phyloP scores from a whole-genome alignment of 2,113 vertebrate species.

The Channa maculata region DNA sequence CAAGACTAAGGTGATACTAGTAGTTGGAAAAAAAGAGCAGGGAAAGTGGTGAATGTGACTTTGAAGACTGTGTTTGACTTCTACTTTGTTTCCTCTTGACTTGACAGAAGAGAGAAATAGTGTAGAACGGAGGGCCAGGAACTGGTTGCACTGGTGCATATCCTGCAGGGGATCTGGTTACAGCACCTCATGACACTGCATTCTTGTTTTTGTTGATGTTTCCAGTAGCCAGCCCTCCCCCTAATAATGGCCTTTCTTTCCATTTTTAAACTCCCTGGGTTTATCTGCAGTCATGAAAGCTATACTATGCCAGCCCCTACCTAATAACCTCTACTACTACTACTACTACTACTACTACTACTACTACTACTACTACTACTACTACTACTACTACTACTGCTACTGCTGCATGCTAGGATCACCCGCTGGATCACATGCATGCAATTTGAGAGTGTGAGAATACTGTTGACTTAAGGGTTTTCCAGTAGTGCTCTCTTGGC shows the following conservation, averaged over 20 bases:
- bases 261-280: slow-evolving; percentile 52
- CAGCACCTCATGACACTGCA: slow-evolving; percentile 45
- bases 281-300: slow-evolving; percentile 34
- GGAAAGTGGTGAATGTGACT: slow-evolving; percentile 46
- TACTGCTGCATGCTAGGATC: neutral
- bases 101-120: slow-evolving; percentile 34
- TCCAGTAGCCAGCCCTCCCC: slow-evolving; percentile 17
- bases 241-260: slow-evolving; percentile 47
- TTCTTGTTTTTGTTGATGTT: slow-evolving; percentile 61
- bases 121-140: slow-evolving; percentile 3
- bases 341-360: neutral
- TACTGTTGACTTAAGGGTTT: slow-evolving; percentile 59
- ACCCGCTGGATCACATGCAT: slow-evolving; percentile 33
- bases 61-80: slow-evolving; percentile 53
- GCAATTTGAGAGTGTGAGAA: slow-evolving; percentile 53
- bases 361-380: too few relatives aligned
- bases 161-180: slow-evolving; percentile 54
- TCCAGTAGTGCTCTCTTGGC: slow-evolving; percentile 31
- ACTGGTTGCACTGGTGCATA: slow-evolving; percentile 39
- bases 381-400: too few relatives aligned
- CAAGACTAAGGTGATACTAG: slow-evolving; percentile 40
- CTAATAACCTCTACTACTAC: slow-evolving; percentile 5
- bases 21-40: slow-evolving; percentile 20
- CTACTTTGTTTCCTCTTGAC: slow-evolving; percentile 62
- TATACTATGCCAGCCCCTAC: slow-evolving; percentile 12